Evolutionary conservation across 1,140 invertebrate genomes (phyloP), one percentile per base, ranked within the genome.

Genomic region (Muscidifurax raptorellus): DNA sequence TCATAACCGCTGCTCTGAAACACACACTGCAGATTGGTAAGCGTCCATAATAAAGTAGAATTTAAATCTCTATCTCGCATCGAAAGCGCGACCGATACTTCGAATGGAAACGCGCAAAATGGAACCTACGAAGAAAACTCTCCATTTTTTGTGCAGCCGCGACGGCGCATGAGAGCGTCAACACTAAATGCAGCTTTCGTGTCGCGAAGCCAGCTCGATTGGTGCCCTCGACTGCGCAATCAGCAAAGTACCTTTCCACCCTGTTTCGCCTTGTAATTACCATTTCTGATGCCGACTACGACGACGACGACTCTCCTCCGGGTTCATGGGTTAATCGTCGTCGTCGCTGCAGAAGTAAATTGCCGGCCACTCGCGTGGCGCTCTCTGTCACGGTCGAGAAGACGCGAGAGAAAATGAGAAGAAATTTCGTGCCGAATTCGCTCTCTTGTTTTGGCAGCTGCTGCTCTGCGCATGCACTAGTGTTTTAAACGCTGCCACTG

Each of bases 171-270:
- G 36, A 6, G 80, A 59, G 80, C 74, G 47, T 47, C 82, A 80
- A 44, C 40, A 25, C 77, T 66, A 69, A 82, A 64, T 40, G 40
- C 44, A 69, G 59, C 80, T 72, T 27, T 72, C 80, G 67, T 47
- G 52, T 44, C 71, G 85, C 47, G 44, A 67, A 36, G 66, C 77
- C 85, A n/a, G 25, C 64, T n/a, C 22, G 82, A 32, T 80, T 76
- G 85, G 40, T 25, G 40, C 27, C 74, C 74, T 9, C 74, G n/a
- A 18, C 40, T 47, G 36, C 36, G n/a, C 40, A 76, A 76, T 76
- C 74, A 40, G 36, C 36, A 36, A 74, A n/a, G 36, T 22, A 40
- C 40, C 74, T 47, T 47, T 76, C 74, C 32, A 76, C 74, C 74
- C 74, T 47, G 74, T 47, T 76, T 76, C 44, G 36, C 32, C 25